These are phyloP conservation scores for Grapholita molesta DNA, from an alignment of 1,140 invertebrate genomes.

Conservation along the genomic window DNA sequence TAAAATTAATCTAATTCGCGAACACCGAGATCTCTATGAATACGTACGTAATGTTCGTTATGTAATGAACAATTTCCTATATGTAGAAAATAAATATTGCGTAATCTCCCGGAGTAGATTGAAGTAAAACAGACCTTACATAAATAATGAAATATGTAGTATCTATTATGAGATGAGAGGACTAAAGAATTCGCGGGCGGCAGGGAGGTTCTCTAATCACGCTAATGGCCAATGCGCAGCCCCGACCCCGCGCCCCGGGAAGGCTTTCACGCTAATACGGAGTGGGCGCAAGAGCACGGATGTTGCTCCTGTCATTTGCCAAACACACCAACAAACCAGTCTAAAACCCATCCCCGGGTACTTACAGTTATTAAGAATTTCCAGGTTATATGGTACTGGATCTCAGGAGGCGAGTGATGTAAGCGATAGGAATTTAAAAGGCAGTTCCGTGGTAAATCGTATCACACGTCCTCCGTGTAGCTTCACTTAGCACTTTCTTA, in stretches of 20 bases:
- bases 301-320: not conserved
- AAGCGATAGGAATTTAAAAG: not conserved
- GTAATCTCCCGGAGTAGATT: slow-evolving; percentile 68
- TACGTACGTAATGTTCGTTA: not conserved
- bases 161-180: slow-evolving; percentile 70
- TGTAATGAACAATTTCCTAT: not conserved
- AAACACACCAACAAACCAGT: not conserved
- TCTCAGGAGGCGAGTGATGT: not conserved
- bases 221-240: slow-evolving; percentile 74
- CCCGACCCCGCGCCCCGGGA: slow-evolving; percentile 32
- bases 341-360: not conserved
- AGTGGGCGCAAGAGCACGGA: slow-evolving; percentile 50
- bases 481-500: slow-evolving; percentile 21
- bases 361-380: not conserved
- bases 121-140: slow-evolving; percentile 70
- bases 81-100: slow-evolving; percentile 47
- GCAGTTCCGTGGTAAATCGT: slow-evolving; percentile 53
- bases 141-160: slow-evolving; percentile 77
- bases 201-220: slow-evolving; percentile 64
- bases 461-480: slow-evolving; percentile 41
- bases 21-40: not conserved
- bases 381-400: not conserved
- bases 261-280: slow-evolving; percentile 70
- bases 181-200: slow-evolving; percentile 71
- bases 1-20: not conserved